Evolutionary conservation across 2,797 vertebrate species (phyloP).

Genomic region (Ambastaia sidthimunki): DNA sequence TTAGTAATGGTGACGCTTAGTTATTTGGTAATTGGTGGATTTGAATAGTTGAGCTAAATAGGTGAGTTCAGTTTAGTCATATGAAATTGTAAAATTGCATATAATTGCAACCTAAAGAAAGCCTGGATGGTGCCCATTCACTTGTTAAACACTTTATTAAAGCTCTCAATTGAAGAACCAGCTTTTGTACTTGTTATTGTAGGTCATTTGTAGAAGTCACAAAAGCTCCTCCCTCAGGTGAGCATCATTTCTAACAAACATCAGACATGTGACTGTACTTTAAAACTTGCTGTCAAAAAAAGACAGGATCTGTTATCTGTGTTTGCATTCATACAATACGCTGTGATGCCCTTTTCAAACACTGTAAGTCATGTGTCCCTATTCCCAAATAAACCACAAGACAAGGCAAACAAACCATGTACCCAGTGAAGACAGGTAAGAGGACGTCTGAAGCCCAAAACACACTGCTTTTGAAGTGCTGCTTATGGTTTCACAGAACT

Average conservation of each 20-base stretch:
- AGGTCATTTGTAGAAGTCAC: constrained; percentile 1
- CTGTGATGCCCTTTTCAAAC: constrained; percentile 50
- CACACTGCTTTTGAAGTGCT: neutral
- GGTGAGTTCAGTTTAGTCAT: neutral
- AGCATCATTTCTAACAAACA: neutral
- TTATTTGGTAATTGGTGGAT: neutral
- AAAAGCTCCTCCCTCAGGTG: neutral
- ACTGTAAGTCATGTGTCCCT: constrained; percentile 14
- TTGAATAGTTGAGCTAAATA: neutral
- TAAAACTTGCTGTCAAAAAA: neutral
- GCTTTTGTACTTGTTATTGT: neutral
- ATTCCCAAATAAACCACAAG: constrained; percentile 7
- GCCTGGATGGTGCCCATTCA: constrained; percentile 1
- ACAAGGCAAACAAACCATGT: constrained; percentile 39
- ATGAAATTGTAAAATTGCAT: neutral
- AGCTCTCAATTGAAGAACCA: neutral
- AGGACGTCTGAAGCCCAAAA: constrained; percentile 4
- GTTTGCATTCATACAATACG: constrained; percentile 52
- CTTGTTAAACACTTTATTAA: neutral
- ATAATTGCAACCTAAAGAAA: neutral
- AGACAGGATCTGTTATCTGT: constrained; percentile 37
- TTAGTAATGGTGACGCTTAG: neutral
- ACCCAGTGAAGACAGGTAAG: neutral
- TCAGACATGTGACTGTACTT: neutral
- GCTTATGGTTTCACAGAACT: neutral